Percentiles rank a stretch among this genome's conserved stretches.
phyloP scores from a whole-genome alignment of 2,113 vertebrate genomes.

The Mesocricetus auratus region DNA sequence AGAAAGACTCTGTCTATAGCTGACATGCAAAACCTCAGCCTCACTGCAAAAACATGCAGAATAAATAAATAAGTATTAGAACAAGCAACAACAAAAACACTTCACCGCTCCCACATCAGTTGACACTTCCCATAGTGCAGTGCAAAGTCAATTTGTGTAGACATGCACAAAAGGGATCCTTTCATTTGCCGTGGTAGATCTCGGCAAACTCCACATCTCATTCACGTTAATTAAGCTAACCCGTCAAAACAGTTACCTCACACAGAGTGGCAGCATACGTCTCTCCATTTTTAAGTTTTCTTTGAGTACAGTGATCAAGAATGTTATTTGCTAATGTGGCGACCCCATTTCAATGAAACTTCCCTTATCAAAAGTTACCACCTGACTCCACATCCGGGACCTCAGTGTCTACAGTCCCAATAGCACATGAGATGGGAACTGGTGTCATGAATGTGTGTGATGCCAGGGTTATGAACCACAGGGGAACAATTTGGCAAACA shows the following conservation, averaged over 20 bases:
- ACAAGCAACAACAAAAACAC: constrained; percentile 41
- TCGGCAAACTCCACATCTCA: not conserved
- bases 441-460: not conserved
- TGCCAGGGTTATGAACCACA: constrained; percentile 38
- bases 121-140: constrained; percentile 65
- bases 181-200: not conserved
- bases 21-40: constrained; percentile 36
- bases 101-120: not conserved
- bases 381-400: not conserved
- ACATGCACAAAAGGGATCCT: not conserved
- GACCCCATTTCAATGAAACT: not conserved
- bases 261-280: constrained; percentile 15
- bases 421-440: not conserved
- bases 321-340: constrained; percentile 44
- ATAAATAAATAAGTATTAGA: constrained; percentile 63
- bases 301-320: constrained; percentile 53
- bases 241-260: constrained; percentile 76
- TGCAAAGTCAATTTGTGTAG: constrained; percentile 51
- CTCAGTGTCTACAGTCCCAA: not conserved
- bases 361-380: constrained; percentile 30
- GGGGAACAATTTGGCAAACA: constrained; percentile 72
- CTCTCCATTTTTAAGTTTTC: constrained; percentile 50
- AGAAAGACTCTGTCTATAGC: not conserved
- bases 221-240: constrained; percentile 73
- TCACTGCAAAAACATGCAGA: not conserved